Evolutionary conservation across 2,888 invertebrate species (phyloP), one percentile per base, ranked within the genome.

Genomic region (Cephus runcator): DNA sequence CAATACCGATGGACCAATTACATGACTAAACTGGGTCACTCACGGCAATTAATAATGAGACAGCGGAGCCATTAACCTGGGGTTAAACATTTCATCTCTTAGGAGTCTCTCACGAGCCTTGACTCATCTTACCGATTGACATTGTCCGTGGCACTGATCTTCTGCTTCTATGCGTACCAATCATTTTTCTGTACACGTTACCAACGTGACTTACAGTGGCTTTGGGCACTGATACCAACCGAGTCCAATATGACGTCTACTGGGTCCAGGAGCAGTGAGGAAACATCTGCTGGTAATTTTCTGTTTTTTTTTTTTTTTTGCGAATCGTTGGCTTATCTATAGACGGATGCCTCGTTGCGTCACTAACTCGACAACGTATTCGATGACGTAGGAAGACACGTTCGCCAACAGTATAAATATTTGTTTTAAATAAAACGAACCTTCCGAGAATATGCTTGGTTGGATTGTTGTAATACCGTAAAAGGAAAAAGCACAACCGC

Each of bases 321-420:
- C 23, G 4, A 30, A 31, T 69, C 71, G 12, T 71, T 34, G 15
- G 4, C 71, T 15, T 15, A 15, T 33, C 71, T 33, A 34, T 4
- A 73, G 69, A 73, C 79, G 78, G 79, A 79, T 79, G 69, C 80
- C 71, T 77, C 12, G 73, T 83, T 85, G 81, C 87, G 87, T 87
- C 87, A 87, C 83, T 82, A 76, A 73, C 75, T n/a, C 76, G 69
- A 71, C 82, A 75, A 84, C 85, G 82, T 79, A 84, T 86, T 71
- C 81, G 79, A 76, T 86, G 86, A 87, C 87, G 87, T 87, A 79
- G 81, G 75, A 76, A 79, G 81, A 77, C 76, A n/a, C 40, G 76
- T 76, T 40, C 69, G 76, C 75, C 11, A 33, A 71, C 33, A 31
- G 77, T 81, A 80, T 83, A 83, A 87, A 88, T 87, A 88, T 87